phyloP scores from a whole-genome alignment of 2,113 vertebrate genomes.

The Oncorhynchus mykiss region DNA sequence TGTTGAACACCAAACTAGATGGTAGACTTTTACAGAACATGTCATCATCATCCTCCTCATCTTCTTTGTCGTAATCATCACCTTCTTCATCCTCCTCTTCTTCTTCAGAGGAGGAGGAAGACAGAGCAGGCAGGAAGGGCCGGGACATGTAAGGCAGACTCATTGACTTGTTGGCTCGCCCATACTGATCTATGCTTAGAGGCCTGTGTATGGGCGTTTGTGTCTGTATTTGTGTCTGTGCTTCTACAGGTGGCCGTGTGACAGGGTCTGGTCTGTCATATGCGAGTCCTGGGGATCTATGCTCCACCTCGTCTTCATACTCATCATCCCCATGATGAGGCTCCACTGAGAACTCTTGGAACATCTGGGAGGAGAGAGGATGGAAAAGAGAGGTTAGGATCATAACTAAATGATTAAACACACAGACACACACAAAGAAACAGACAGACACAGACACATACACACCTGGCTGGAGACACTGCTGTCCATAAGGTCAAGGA shows the following conservation, averaged over 20 bases:
- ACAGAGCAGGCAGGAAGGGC: slow-evolving; percentile 26
- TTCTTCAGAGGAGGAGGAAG: slow-evolving; percentile 29
- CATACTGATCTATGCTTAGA: slow-evolving; percentile 25
- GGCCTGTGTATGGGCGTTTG: slow-evolving; percentile 28
- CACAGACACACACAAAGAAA: not conserved
- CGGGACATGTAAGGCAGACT: slow-evolving; percentile 70
- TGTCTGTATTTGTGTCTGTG: not conserved
- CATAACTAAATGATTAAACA: not conserved
- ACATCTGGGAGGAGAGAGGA: slow-evolving; percentile 61
- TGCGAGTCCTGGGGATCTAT: not conserved
- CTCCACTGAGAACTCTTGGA: slow-evolving; percentile 78
- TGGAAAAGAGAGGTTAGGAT: not conserved
- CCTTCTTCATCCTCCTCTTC: slow-evolving; percentile 27
- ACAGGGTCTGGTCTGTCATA: not conserved
- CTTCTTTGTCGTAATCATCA: slow-evolving; percentile 52
- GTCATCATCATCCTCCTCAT: slow-evolving; percentile 47
- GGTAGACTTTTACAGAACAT: slow-evolving; percentile 72
- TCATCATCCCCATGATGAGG: slow-evolving; percentile 68
- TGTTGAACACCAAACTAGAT: slow-evolving; percentile 32
- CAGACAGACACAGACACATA: slow-evolving; percentile 19
- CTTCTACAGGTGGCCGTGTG: not conserved
- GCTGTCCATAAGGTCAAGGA: slow-evolving; percentile 80
- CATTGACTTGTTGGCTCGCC: slow-evolving; percentile 67
- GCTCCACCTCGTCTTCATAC: slow-evolving; percentile 59
- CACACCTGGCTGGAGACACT: slow-evolving; percentile 58